Conservation (phyloP, 2,113 vertebrate species). For the Periophthalmodon schlosseri region DNA sequence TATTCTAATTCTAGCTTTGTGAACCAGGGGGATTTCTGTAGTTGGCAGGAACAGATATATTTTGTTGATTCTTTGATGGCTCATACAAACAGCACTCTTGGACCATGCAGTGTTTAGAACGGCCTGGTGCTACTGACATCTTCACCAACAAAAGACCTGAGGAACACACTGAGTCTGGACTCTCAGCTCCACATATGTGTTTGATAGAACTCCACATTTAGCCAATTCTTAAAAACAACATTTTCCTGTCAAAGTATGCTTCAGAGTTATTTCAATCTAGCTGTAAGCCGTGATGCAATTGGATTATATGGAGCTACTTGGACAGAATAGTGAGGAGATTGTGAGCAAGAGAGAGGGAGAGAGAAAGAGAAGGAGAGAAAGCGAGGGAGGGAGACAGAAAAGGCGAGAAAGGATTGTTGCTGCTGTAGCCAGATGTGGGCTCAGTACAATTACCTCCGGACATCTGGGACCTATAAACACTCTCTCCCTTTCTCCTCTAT, state of each 20-base stretch:
- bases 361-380: neutral
- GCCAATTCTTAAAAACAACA: conserved; percentile 11
- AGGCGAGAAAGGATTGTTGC: conserved; percentile 9
- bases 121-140: neutral
- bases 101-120: neutral
- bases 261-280: conserved; percentile 51
- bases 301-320: conserved; percentile 52
- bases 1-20: neutral
- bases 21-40: neutral
- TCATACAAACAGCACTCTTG: neutral
- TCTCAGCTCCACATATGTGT: neutral
- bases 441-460: conserved; percentile 71
- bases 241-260: conserved; percentile 29
- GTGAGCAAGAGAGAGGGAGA: conserved; percentile 31
- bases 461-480: conserved; percentile 73
- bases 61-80: neutral
- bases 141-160: neutral
- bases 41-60: neutral
- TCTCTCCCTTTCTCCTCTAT: conserved; percentile 20
- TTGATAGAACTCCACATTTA: neutral
- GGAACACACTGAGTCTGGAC: neutral
- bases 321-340: conserved; percentile 50
- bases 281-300: conserved; percentile 45
- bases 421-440: conserved; percentile 69
- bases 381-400: neutral